These are phyloP conservation scores for Peromyscus melanophrys DNA, from an alignment of 2,797 vertebrate species.

Conservation along the genomic window DNA sequence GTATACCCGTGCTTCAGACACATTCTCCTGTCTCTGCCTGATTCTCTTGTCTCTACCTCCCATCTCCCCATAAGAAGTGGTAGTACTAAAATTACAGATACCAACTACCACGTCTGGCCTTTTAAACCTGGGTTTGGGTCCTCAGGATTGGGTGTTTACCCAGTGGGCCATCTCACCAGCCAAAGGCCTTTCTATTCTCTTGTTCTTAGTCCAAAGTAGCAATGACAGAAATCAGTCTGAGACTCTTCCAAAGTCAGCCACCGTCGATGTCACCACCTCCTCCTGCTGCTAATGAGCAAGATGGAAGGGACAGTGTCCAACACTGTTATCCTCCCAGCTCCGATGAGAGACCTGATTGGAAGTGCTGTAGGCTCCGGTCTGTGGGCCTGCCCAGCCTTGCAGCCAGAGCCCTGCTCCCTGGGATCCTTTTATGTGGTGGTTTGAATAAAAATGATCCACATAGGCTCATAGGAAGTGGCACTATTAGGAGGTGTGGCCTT, in stretches of 20 bases:
- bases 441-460: no score
- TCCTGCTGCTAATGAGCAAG: background rate
- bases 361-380: background rate
- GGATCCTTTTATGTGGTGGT: no score
- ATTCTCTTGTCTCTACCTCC: background rate
- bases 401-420: no score
- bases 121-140: background rate
- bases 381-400: background rate
- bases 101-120: background rate
- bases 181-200: background rate
- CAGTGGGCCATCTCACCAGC: background rate
- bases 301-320: background rate
- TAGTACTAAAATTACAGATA: background rate
- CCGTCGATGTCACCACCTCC: background rate
- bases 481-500: no score
- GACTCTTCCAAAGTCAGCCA: background rate
- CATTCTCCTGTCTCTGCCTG: background rate
- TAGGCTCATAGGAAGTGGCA: no score
- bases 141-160: background rate
- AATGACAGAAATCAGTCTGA: background rate
- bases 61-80: background rate
- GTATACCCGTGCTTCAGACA: background rate
- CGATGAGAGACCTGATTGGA: background rate
- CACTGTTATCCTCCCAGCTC: background rate
- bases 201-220: background rate